phyloP scores from a whole-genome alignment of 2,888 invertebrate genomes.

The Meta bourneti region DNA sequence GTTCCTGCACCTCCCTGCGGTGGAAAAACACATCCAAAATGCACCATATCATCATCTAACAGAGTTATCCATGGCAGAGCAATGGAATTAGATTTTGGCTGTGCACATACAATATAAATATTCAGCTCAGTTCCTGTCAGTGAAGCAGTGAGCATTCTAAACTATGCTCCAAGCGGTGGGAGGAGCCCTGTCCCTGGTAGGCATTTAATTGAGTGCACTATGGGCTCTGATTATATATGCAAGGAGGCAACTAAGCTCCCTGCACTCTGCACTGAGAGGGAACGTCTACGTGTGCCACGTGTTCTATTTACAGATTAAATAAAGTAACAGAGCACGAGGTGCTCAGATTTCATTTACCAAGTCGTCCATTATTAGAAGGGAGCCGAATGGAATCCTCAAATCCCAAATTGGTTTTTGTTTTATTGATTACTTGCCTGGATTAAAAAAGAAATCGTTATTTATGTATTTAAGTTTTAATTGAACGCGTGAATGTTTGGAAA shows the following conservation, averaged over 20 bases:
- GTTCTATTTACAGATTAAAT: conserved; percentile 18
- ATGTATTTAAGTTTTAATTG: not conserved
- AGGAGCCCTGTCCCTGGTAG: conserved; percentile 38
- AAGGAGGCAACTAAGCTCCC: conserved; percentile 25
- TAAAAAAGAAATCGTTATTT: not conserved
- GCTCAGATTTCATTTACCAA: not conserved
- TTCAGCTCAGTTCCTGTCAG: conserved; percentile 23
- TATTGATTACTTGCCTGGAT: not conserved
- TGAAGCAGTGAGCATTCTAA: conserved; percentile 16
- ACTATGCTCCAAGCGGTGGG: conserved; percentile 19
- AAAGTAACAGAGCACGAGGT: not conserved
- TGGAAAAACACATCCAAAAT: not conserved
- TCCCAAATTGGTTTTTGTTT: not conserved
- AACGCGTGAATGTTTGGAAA: too few species aligned
- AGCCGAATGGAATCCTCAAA: too few species aligned
- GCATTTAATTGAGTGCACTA: conserved; percentile 62
- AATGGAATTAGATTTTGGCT: not conserved
- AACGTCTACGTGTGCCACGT: conserved; percentile 13
- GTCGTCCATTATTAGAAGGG: not conserved
- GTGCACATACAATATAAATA: conserved; percentile 29
- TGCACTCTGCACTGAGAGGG: conserved; percentile 16
- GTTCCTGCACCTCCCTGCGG: not conserved
- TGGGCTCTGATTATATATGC: conserved; percentile 62
- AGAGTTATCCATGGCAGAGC: not conserved
- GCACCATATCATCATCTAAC: not conserved